Conservation (phyloP, 2,888 invertebrate genomes). For the Deroplatys truncata region DNA sequence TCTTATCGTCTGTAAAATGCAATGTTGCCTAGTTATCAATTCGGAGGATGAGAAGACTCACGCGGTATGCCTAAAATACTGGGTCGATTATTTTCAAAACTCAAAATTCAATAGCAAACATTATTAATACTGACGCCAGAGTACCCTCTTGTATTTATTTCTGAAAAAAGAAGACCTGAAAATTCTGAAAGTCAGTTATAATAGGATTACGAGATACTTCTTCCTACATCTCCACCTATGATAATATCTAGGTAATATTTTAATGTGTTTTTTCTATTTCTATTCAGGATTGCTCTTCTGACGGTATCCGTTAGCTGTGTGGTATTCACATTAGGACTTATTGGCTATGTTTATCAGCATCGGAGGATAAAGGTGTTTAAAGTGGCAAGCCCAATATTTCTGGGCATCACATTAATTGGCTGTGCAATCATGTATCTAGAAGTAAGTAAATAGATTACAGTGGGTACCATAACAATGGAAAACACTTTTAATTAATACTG, state of each 20-base stretch:
- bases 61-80: too few species aligned
- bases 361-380: constrained; percentile 84
- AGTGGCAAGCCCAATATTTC: constrained; percentile 88
- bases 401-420: constrained; percentile 83
- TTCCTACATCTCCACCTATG: neutral
- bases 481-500: too few species aligned
- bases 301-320: constrained; percentile 78
- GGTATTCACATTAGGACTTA: constrained; percentile 68
- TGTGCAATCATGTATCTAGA: constrained; percentile 91
- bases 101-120: too few species aligned
- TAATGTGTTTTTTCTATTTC: neutral
- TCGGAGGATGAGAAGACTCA: too few species aligned
- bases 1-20: too few species aligned
- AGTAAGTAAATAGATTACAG: constrained; percentile 51
- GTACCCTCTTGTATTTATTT: too few species aligned
- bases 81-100: too few species aligned
- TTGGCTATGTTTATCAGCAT: constrained; percentile 77
- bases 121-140: too few species aligned
- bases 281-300: constrained; percentile 68
- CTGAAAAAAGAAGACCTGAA: too few species aligned
- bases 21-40: too few species aligned
- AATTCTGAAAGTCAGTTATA: too few species aligned
- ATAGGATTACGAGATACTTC: neutral
- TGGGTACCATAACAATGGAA: neutral
- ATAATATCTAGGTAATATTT: neutral